These are phyloP conservation scores for Siniperca knerii DNA, from an alignment of 2,113 vertebrate genomes.

Conservation along the genomic window DNA sequence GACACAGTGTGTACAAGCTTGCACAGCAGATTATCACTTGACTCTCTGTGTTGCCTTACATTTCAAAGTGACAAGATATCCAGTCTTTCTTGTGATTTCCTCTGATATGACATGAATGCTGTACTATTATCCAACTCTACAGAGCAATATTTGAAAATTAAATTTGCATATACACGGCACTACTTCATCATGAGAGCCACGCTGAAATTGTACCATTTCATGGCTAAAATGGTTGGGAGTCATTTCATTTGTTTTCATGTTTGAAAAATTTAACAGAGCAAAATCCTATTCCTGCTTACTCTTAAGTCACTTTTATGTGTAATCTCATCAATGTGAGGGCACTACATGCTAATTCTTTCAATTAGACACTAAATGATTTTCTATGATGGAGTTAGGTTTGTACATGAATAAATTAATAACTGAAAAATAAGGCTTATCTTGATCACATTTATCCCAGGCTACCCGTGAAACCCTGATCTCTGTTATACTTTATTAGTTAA, in stretches of 20 bases:
- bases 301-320: conserved; percentile 33
- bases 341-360: not conserved
- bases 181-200: not conserved
- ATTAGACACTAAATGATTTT: not conserved
- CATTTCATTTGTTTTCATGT: not conserved
- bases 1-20: not conserved
- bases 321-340: not conserved
- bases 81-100: not conserved
- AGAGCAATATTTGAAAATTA: not conserved
- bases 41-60: not conserved
- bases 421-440: not conserved
- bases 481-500: conserved; percentile 23
- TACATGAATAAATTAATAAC: conserved; percentile 28
- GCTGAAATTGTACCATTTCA: not conserved
- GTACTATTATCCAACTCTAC: not conserved
- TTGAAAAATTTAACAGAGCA: not conserved
- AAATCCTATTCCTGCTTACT: conserved; percentile 34
- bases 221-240: not conserved
- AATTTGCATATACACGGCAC: not conserved
- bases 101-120: not conserved
- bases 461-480: conserved; percentile 25
- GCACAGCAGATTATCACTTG: not conserved
- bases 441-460: conserved; percentile 6
- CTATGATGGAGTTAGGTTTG: conserved; percentile 12
- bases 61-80: not conserved